Conservation (phyloP, 2,113 vertebrate genomes). For the Gavialis gangeticus region DNA sequence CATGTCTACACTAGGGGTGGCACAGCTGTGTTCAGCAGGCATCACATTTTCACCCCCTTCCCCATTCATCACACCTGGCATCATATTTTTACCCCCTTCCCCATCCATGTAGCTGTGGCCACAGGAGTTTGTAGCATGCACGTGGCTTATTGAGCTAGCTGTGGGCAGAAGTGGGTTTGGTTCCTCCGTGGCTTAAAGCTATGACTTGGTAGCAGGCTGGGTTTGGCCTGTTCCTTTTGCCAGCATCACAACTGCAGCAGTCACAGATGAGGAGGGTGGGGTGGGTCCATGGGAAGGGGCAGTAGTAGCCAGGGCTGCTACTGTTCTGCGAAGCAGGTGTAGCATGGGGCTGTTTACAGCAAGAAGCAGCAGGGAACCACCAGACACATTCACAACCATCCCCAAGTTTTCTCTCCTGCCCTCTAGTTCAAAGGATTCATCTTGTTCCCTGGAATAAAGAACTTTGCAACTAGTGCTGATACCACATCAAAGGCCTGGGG, state of each 20-base stretch:
- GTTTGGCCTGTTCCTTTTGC: neutral
- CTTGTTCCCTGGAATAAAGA: constrained; percentile 61
- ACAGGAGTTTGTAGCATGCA: neutral
- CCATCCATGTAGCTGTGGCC: accelerated
- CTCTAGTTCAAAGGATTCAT: constrained; percentile 74
- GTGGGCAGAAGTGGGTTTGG: neutral
- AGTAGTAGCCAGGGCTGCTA: neutral
- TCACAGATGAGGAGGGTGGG: neutral
- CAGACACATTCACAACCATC: constrained; percentile 65
- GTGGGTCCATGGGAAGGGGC: neutral
- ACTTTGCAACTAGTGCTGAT: constrained; percentile 52
- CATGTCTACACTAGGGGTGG: too few species aligned
- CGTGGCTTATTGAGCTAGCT: neutral
- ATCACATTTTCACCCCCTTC: neutral
- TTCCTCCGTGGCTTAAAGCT: neutral
- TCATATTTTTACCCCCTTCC: neutral
- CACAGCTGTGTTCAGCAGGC: neutral
- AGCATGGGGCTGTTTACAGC: constrained; percentile 28
- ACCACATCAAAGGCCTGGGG: constrained; percentile 73
- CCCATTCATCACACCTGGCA: neutral
- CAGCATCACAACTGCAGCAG: neutral
- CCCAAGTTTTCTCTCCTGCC: constrained; percentile 59
- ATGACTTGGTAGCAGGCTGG: neutral
- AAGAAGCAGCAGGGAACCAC: constrained; percentile 63
- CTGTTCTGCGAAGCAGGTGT: neutral